Evolutionary conservation across 2,797 vertebrate genomes (phyloP).

Genomic region (Cossypha niveicapilla): DNA sequence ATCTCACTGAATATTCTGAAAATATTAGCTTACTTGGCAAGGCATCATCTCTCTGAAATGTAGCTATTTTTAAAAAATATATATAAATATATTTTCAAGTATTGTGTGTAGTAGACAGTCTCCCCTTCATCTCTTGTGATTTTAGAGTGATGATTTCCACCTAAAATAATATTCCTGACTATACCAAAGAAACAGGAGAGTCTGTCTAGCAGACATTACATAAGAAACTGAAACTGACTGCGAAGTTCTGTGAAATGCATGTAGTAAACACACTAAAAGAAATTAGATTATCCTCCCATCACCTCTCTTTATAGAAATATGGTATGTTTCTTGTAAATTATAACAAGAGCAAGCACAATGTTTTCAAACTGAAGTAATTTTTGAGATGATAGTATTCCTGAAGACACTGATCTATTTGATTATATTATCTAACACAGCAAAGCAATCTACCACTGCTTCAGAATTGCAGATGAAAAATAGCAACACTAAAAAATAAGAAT

Average conservation of each 20-base stretch:
- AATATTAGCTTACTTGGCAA: neutral
- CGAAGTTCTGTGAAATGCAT: neutral
- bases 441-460: neutral
- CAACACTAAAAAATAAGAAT: neutral
- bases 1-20: neutral
- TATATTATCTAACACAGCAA: neutral
- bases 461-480: neutral
- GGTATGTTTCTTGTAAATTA: neutral
- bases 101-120: neutral
- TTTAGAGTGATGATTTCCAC: neutral
- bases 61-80: neutral
- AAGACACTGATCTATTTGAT: slow-evolving; percentile 17
- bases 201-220: neutral
- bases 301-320: slow-evolving; percentile 3
- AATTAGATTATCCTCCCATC: neutral
- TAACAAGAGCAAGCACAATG: neutral
- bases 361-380: slow-evolving; percentile 1
- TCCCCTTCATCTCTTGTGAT: neutral
- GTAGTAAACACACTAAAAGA: neutral
- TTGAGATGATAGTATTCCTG: neutral
- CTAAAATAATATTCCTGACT: neutral
- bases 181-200: neutral
- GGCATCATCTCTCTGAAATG: neutral
- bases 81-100: neutral
- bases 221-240: neutral